Base-by-base conservation (phyloP, 2,113 vertebrate genomes). In the Cromileptes altivelis region DNA sequence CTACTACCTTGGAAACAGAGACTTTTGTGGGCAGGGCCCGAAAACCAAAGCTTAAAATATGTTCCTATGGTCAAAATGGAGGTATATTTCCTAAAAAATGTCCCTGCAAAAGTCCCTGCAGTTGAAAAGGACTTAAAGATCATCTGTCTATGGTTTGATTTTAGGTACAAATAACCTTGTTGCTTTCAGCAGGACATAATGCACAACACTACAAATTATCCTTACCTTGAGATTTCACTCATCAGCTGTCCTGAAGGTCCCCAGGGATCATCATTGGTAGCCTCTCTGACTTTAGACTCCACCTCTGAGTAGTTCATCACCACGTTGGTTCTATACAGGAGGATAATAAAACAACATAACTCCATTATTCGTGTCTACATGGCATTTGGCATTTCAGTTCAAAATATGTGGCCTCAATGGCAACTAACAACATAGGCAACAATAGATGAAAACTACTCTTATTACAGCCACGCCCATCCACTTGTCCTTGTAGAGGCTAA, bases 241-340 rank as follows among this genome's bases (percentile, higher is more conserved):
- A 99, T 99, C 93, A 97, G 94, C 77, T 99, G 98, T 93, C 98
- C 98, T 17, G 98, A 98, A 90, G 98, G 98, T 95, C 98, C 98
- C 98, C 98, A 99, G 0, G 98, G 96, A 95, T 99, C 98, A 62
- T 99, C 98, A 87, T 99, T 99, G 87, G 98, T 99, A 94, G 98
- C 98, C 95, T 99, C 98, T 96, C 98, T 96, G 96, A 99, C 98
- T 95, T 99, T 99, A 92, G 98, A 98, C 94, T 99, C 98, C 2
- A 97, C 97, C 95, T 99, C 98, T 88, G 98, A 97, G 95, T 99
- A 99, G 97, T 99, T 99, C 98, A 99, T 99, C 94, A 99, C 98
- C 92, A 99, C 98, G 86, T 99, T 99, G 96, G 98, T 99, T 95
- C 98, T 97, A 74, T 55, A 62, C 15, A 73, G 53, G 8, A 53